phyloP scores from a whole-genome alignment of 1,140 invertebrate genomes.

The Diorhabda carinulata region DNA sequence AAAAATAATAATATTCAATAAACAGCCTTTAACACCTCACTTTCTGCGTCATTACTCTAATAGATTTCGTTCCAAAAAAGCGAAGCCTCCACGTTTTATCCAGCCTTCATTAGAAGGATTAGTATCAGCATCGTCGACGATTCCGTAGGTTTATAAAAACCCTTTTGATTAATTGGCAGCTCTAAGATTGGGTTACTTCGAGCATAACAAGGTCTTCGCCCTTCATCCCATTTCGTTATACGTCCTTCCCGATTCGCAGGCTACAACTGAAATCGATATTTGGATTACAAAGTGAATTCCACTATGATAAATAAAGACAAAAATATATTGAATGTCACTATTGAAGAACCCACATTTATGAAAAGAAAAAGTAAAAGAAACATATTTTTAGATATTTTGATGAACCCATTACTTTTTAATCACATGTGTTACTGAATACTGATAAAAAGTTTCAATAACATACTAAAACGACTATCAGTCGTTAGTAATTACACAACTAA shows the following conservation, averaged over 20 bases:
- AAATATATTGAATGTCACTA: too few relatives aligned
- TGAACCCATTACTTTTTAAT: too few relatives aligned
- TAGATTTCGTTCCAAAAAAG: background rate
- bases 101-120: background rate
- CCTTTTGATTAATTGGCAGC: conserved; percentile 12
- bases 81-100: background rate
- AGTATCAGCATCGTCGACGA: background rate
- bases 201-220: conserved; percentile 9
- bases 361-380: too few relatives aligned
- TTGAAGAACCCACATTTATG: too few relatives aligned
- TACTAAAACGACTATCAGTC: too few relatives aligned
- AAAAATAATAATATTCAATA: background rate
- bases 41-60: background rate
- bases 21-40: background rate
- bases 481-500: too few relatives aligned
- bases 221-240: conserved; percentile 10
- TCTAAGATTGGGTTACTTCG: conserved; percentile 10
- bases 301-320: background rate
- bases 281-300: conserved; percentile 5
- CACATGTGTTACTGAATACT: too few relatives aligned
- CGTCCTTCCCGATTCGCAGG: background rate
- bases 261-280: background rate
- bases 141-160: conserved; percentile 2
- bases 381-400: too few relatives aligned
- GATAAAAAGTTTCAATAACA: too few relatives aligned